Conservation (phyloP, 2,888 invertebrate species). For the Druceiella hillmani region DNA sequence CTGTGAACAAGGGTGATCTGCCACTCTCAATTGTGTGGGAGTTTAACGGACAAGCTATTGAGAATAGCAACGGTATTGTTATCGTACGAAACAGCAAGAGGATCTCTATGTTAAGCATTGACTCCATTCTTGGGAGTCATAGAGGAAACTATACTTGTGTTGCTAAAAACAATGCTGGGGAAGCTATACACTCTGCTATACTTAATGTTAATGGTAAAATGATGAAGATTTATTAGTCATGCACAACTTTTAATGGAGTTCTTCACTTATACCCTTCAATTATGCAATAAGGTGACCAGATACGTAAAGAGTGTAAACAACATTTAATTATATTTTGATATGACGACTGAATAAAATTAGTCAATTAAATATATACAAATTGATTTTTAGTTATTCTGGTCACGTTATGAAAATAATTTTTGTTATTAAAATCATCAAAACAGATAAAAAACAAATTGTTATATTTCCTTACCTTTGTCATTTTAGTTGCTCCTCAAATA, state of each 20-base stretch:
- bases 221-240: constrained; percentile 6
- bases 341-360: no score
- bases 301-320: no score
- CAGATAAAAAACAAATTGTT: no score
- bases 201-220: constrained; percentile 57
- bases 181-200: constrained; percentile 52
- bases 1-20: constrained; percentile 73
- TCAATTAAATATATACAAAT: no score
- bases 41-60: constrained; percentile 49
- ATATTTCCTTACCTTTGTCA: constrained; percentile 20
- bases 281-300: no score
- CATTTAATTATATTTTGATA: no score
- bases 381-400: no score
- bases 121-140: constrained; percentile 56
- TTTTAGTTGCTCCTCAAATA: constrained; percentile 63
- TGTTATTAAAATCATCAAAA: no score
- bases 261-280: constrained; percentile 2
- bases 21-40: constrained; percentile 76
- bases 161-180: constrained; percentile 58
- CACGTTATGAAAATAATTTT: no score
- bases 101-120: constrained; percentile 60
- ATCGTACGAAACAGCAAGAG: constrained; percentile 57
- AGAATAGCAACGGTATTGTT: constrained; percentile 52
- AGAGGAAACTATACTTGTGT: constrained; percentile 62
- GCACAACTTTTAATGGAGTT: background rate